Conservation (phyloP, 2,888 invertebrate species). For the Amphipyra berbera region DNA sequence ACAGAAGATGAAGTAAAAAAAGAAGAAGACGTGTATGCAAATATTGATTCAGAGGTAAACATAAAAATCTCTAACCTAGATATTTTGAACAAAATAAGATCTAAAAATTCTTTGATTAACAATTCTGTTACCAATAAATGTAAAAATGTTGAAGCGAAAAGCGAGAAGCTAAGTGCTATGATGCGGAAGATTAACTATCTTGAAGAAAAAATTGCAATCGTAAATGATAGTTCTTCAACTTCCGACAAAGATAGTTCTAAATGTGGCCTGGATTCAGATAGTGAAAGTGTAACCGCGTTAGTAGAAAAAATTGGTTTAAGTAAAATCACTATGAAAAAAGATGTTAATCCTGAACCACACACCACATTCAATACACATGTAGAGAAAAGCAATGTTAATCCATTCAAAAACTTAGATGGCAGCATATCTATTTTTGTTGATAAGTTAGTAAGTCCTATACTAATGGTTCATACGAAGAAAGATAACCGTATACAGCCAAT, state of each 20-base stretch:
- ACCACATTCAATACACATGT: conserved; percentile 14
- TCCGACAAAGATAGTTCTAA: conserved; percentile 32
- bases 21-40: conserved; percentile 43
- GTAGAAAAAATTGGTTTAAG: conserved; percentile 62
- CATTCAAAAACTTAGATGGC: conserved; percentile 78
- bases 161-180: background rate
- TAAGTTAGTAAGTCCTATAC: conserved; percentile 76
- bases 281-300: conserved; percentile 63
- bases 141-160: background rate
- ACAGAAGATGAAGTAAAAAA: conserved; percentile 19
- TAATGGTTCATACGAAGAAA: conserved; percentile 84
- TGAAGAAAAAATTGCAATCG: conserved; percentile 15
- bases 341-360: conserved; percentile 10
- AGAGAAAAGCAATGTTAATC: conserved; percentile 73
- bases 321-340: conserved; percentile 40
- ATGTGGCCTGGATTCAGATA: conserved; percentile 62
- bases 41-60: conserved; percentile 65
- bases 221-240: conserved; percentile 32
- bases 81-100: conserved; percentile 22
- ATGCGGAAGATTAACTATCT: conserved; percentile 32
- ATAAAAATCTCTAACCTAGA: conserved; percentile 52
- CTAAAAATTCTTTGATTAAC: background rate
- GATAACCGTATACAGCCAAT: conserved; percentile 73
- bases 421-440: conserved; percentile 82
- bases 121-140: background rate